Evolutionary conservation across 2,113 vertebrate genomes (phyloP), one percentile per base, ranked within the genome.

Genomic region (Passerina amoena): DNA sequence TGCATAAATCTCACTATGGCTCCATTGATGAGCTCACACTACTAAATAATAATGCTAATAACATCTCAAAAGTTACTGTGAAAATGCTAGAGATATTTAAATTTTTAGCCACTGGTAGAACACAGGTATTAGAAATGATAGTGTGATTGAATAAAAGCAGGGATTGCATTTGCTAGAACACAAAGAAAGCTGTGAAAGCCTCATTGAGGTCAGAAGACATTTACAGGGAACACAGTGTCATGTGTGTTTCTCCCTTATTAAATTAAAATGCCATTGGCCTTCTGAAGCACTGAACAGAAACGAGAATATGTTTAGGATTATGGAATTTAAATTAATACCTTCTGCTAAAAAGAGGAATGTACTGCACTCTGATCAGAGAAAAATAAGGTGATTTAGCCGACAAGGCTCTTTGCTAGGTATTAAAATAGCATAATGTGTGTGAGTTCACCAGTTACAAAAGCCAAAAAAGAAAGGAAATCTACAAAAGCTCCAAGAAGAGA

Each of bases 321-420:
- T 86, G 75, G 96, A 97, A 95, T 96, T 97, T 97, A 96, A 97
- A 97, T 96, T 96, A 95, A 96, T 96, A 97, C 94, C 86, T 95
- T 93, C 68, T 90, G 71, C 92, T 96, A 91, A 94, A 96, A 89
- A 95, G 88, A 93, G 86, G 90, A 87, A 84, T 91, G 60, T 91
- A 69, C 90, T 92, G 86, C 30, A 38, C 87, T 88, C 92, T 93
- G 83, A 94, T 94, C 77, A 88, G 92, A 93, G 94, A 93, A 81
- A 96, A 96, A 95, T 93, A 96, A 96, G 91, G 90, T 91, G 93
- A 95, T 97, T 96, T 97, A 95, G 85, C 64, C 65, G n/a, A 93
- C 86, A 91, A 96, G 88, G 86, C 77, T 97, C 90, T 97, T 94
- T 96, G 57, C 90, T 88, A 91, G 86, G 94, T 94, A 95, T 95